Base-by-base conservation (phyloP, 1,140 invertebrate genomes). In the Rhyacophila brunnea region DNA sequence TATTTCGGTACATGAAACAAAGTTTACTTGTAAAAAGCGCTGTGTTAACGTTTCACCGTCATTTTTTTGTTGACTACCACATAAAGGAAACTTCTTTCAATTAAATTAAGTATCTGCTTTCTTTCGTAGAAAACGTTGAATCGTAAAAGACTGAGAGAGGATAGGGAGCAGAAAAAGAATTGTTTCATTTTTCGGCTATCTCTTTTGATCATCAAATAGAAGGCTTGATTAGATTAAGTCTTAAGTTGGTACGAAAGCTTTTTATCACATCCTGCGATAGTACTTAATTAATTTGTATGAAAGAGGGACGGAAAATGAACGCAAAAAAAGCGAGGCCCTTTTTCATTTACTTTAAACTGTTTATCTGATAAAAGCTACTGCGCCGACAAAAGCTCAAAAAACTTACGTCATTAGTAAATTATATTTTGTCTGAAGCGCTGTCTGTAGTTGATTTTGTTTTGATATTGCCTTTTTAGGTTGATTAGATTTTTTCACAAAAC, bases 231-330 rank as follows among this genome's bases (percentile, higher is more conserved):
- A 58, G 60, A 62, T 62, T 62, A 62, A 58, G 54, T 32, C 43
- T 46, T 7, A 35, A 56, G 60, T 56, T 36, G 43, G 44, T 47
- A 35, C 18, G 34, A 34, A 45, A 56, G 60, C 60, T 62, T 62
- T 62, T 62, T 62, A 62, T 62, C 60, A 53, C 60, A 62, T 57
- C 54, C 45, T 40, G 40, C 47, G 44, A 62, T 32, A 52, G 60
- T 49, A 57, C 60, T 62, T 62, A 62, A 62, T 62, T 62, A 62
- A 62, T 62, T 62, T 62, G 60, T 62, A 57, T 62, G 60, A 54
- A 44, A 49, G 42, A 35, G 15, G 55, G 50, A 42, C 11, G 52
- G 23, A 47, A 50, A 53, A 45, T 48, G 19, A 50, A 36, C 23
- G 23, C 23, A 28, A 47, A 40, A 45, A 23, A 19, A 44, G 35